Evolutionary conservation across 2,888 invertebrate genomes (phyloP), one percentile per base, ranked within the genome.

Genomic region (Bugulina stolonifera): DNA sequence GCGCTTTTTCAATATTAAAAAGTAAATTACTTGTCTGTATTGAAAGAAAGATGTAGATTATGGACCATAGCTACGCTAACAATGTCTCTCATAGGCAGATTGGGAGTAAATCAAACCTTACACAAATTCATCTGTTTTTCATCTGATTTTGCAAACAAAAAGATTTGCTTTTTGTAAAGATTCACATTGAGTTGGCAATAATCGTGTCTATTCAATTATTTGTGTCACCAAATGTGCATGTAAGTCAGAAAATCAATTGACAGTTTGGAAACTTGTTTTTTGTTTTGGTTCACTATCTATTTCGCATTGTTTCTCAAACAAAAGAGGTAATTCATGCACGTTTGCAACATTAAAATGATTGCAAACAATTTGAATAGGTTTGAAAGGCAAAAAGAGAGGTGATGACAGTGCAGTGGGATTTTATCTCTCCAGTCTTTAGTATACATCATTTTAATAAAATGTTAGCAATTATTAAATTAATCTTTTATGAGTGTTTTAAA

Each of bases 281-380:
- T 64, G 64, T 22, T 64, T 64, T 27, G 22, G 25, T 25, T 22
- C 27, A 18, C 32, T 10, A 5, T 22, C 18, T 64, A 10, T 32
- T 14, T 25, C 32, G 10, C 3, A 5, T 34, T 64, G 34, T 29
- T 3, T 25, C 32, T 10, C 64, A 64, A 64, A 64, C 43, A 43
- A 43, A 10, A 43, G 43, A n/a, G 14, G 23, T 14, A 57, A 25
- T 23, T 5, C 5, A 14, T 23, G 57, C 5, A 5, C 18, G 25
- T 57, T 5, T 23, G 5, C 25, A n/a, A n/a, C n/a, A n/a, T n/a
- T n/a, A n/a, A 43, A 3, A 43, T 43, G 64, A 64, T 32, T 64
- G 64, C 27, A 64, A 64, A 64, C 64, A 64, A 32, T 25, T 29
- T 32, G 64, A 64, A 64, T 29, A 27, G 10, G 5, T n/a, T n/a